Percentiles rank a stretch among this genome's conserved stretches.
phyloP scores from a whole-genome alignment of 2,888 invertebrate genomes.

The Ornithoptera alexandrae region DNA sequence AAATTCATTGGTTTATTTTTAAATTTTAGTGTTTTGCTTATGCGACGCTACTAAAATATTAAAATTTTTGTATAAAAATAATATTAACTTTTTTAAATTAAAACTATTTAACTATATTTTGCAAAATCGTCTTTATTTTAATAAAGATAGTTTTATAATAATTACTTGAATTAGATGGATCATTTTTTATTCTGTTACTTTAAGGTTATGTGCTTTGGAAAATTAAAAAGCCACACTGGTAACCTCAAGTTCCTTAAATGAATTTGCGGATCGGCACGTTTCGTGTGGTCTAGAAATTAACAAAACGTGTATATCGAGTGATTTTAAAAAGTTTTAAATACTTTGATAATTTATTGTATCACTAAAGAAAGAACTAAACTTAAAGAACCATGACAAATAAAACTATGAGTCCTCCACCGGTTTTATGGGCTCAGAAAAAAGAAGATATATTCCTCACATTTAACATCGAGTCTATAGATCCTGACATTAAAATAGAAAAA shows the following conservation, averaged over 20 bases:
- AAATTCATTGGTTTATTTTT: too few relatives aligned
- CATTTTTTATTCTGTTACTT: neutral
- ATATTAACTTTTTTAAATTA: too few relatives aligned
- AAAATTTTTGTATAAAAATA: too few relatives aligned
- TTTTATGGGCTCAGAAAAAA: constrained; percentile 96
- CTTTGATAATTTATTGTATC: neutral
- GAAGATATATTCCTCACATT: constrained; percentile 92
- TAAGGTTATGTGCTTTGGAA: constrained; percentile 1
- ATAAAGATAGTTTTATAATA: neutral
- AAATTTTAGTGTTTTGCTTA: too few relatives aligned
- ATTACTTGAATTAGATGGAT: neutral
- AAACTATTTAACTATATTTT: too few relatives aligned
- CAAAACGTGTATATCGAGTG: constrained; percentile 15
- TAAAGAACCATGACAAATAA: constrained; percentile 69
- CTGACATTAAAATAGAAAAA: constrained; percentile 88
- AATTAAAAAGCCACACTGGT: constrained; percentile 5
- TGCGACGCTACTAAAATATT: too few relatives aligned
- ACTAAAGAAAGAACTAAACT: constrained; percentile 11
- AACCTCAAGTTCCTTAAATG: constrained; percentile 16
- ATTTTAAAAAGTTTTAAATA: constrained; percentile 1
- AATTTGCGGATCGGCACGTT: constrained; percentile 11
- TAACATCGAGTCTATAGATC: constrained; percentile 93
- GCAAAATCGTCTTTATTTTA: neutral
- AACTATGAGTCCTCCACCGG: constrained; percentile 85
- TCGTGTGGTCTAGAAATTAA: constrained; percentile 35